Conservation (phyloP, 2,113 vertebrate species). For the Sporophila hypoxantha region DNA sequence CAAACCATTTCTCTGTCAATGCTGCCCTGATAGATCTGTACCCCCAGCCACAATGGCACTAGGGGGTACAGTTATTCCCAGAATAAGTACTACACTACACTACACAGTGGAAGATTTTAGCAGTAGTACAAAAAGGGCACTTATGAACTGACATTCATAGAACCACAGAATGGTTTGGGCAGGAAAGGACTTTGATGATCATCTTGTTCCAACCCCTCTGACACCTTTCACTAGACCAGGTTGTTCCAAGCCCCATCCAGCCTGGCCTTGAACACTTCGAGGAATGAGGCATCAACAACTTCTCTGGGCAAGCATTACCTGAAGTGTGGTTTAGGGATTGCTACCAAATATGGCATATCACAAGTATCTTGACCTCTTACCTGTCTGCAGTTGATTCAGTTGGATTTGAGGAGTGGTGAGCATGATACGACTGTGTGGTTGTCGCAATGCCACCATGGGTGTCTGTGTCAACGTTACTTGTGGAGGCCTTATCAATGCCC, state of each 20-base stretch:
- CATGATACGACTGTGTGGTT: slow-evolving; percentile 84
- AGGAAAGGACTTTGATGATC: neutral
- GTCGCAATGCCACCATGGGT: slow-evolving; percentile 87
- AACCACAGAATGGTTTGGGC: neutral
- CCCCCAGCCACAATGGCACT: neutral
- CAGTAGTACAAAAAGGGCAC: neutral
- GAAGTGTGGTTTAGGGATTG: no score
- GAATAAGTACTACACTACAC: no score
- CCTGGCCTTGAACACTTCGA: neutral
- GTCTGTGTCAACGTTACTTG: slow-evolving; percentile 86
- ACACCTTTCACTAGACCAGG: neutral
- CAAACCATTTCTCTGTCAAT: neutral
- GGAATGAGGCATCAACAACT: neutral
- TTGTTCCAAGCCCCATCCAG: neutral
- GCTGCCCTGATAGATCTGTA: neutral
- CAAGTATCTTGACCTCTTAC: slow-evolving; percentile 57
- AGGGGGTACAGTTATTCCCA: no score
- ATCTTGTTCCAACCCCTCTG: neutral
- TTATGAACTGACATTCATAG: neutral
- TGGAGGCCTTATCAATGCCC: slow-evolving; percentile 83
- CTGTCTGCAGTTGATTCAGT: slow-evolving; percentile 84
- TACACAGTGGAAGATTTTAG: neutral
- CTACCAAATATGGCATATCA: neutral
- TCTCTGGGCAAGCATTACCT: neutral
- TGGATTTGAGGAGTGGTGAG: slow-evolving; percentile 83